These are phyloP conservation scores for Eledone cirrhosa DNA, from an alignment of 2,888 invertebrate species.

Conservation along the genomic window DNA sequence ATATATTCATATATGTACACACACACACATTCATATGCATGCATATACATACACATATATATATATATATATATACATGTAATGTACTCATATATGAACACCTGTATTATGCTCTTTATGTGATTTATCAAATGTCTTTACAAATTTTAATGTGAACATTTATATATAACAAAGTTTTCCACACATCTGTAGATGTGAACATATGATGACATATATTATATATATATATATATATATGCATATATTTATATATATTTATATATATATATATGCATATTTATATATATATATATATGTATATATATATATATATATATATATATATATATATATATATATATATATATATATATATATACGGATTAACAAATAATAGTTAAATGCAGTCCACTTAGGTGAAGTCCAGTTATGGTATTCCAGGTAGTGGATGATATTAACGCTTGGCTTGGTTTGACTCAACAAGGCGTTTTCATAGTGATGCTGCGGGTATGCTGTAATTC, in stretches of 20 bases:
- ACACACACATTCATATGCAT: too few species aligned
- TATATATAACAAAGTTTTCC: too few species aligned
- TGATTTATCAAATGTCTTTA: neutral
- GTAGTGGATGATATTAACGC: too few species aligned
- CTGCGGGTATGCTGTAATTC: too few species aligned
- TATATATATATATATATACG: neutral
- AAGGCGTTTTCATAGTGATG: too few species aligned
- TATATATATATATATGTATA: slow-evolving; percentile 13
- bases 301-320: slow-evolving; percentile 10
- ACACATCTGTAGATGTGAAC: neutral
- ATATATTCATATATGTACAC: neutral
- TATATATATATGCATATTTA: neutral
- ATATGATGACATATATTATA: neutral
- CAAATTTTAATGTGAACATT: too few species aligned
- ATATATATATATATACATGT: neutral
- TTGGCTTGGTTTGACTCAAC: too few species aligned
- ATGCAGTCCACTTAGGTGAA: too few species aligned
- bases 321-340: neutral
- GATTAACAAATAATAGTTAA: neutral
- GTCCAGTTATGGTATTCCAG: too few species aligned
- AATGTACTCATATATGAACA: too few species aligned
- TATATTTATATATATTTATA: slow-evolving; percentile 7
- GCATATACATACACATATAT: neutral
- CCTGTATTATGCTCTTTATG: neutral
- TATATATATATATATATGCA: neutral